phyloP scores from a whole-genome alignment of 1,140 invertebrate species.

The Oedothorax gibbosus region DNA sequence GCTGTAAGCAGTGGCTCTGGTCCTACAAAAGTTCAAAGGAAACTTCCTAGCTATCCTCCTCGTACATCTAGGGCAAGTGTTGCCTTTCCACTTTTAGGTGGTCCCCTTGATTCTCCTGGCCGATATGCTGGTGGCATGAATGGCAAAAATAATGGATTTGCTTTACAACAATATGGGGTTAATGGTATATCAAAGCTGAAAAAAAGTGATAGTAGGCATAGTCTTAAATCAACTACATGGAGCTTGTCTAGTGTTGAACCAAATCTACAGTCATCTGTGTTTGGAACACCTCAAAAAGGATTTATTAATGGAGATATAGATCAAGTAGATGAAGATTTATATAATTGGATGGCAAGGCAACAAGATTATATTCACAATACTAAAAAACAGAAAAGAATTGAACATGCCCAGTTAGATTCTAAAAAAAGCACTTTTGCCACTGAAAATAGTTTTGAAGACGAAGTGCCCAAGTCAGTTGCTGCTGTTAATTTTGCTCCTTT shows the following conservation, averaged over 20 bases:
- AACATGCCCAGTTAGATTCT: constrained; percentile 70
- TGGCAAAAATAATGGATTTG: constrained; percentile 71
- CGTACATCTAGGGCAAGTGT: constrained; percentile 80
- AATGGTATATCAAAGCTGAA: constrained; percentile 69
- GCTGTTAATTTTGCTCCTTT: constrained; percentile 67
- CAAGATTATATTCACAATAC: constrained; percentile 73
- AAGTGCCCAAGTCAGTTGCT: constrained; percentile 62
- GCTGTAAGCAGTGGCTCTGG: constrained; percentile 63
- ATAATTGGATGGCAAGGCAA: constrained; percentile 95
- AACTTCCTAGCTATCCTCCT: constrained; percentile 76
- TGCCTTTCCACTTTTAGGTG: constrained; percentile 76
- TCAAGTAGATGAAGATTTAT: constrained; percentile 80
- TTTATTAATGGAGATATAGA: constrained; percentile 63
- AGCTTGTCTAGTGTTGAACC: constrained; percentile 66
- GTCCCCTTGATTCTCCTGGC: constrained; percentile 63
- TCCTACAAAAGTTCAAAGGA: constrained; percentile 61
- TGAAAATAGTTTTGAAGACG: constrained; percentile 64
- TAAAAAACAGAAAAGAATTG: constrained; percentile 59
- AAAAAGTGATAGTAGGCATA: constrained; percentile 78
- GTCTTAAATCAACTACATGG: constrained; percentile 73
- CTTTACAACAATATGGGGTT: constrained; percentile 54
- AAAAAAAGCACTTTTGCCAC: constrained; percentile 73
- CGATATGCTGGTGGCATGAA: constrained; percentile 51
- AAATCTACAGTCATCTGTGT: constrained; percentile 61
- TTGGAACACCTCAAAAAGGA: constrained; percentile 63